Conservation (phyloP, 2,113 vertebrate genomes). For the Chlorodrepanis virens region DNA sequence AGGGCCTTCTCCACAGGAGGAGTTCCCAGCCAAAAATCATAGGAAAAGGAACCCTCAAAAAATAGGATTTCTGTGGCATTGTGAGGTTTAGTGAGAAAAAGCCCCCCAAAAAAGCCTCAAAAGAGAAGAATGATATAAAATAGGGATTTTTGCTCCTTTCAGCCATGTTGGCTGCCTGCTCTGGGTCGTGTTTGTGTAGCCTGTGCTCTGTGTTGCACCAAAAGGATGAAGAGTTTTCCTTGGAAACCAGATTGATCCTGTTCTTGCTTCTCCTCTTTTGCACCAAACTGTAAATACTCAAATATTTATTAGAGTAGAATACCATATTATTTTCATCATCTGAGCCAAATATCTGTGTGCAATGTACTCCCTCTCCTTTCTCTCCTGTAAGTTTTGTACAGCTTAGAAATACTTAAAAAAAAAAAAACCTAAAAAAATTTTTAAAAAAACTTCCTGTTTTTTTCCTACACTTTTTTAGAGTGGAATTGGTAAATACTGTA, state of each 20-base stretch:
- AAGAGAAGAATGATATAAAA: background rate
- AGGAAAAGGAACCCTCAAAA: background rate
- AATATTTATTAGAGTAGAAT: constrained; percentile 80
- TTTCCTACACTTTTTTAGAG: constrained; percentile 60
- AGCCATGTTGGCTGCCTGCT: background rate
- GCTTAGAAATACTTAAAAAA: constrained; percentile 45
- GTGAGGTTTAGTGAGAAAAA: background rate
- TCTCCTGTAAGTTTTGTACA: constrained; percentile 76
- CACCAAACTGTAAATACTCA: constrained; percentile 71
- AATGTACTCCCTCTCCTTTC: constrained; percentile 66
- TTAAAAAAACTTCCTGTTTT: background rate
- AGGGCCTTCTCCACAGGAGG: background rate
- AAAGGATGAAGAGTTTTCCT: constrained; percentile 43
- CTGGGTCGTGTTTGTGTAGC: background rate
- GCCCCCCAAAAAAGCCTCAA: background rate
- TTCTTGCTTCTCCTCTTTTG: background rate
- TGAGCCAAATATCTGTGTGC: constrained; percentile 81
- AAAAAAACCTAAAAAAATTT: background rate
- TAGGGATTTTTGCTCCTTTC: background rate
- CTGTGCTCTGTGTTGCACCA: background rate
- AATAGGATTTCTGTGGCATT: background rate
- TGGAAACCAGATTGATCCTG: constrained; percentile 14
- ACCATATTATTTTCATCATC: constrained; percentile 63
- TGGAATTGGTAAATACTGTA: constrained; percentile 73
- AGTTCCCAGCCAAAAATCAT: background rate